phyloP scores from a whole-genome alignment of 2,888 invertebrate species.

The Saturnia pavonia region DNA sequence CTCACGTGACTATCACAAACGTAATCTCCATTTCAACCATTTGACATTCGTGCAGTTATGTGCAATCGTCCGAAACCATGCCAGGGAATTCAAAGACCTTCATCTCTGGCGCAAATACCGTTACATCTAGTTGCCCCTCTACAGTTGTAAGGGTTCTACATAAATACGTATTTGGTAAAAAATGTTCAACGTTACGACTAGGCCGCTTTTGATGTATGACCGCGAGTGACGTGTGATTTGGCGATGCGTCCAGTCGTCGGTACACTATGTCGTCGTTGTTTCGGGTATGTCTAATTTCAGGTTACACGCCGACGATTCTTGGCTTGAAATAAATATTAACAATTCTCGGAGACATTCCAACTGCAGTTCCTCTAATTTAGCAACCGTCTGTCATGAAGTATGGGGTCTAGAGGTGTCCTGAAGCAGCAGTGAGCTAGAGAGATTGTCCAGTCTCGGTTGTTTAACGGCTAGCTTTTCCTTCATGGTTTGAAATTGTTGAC shows the following conservation, averaged over 20 bases:
- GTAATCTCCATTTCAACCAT: conserved; percentile 64
- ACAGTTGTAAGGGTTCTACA: conserved; percentile 57
- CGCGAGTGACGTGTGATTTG: conserved; percentile 57
- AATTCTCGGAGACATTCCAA: too few species aligned
- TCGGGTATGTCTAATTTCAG: conserved; percentile 65
- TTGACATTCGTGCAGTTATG: conserved; percentile 55
- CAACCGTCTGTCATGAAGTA: too few species aligned
- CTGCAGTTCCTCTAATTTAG: too few species aligned
- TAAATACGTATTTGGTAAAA: conserved; percentile 38
- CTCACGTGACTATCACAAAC: conserved; percentile 56
- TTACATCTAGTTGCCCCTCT: conserved; percentile 61
- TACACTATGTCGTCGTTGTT: conserved; percentile 67
- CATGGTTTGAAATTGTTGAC: too few species aligned
- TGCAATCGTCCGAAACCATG: conserved; percentile 63
- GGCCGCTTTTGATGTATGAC: conserved; percentile 44
- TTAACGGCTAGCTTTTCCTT: too few species aligned
- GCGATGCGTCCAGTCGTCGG: conserved; percentile 54
- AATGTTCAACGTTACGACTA: conserved; percentile 43
- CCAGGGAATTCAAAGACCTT: conserved; percentile 75
- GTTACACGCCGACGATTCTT: conserved; percentile 45
- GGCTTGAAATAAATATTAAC: conserved; percentile 43
- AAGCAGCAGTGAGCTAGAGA: too few species aligned
- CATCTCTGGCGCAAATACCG: conserved; percentile 57
- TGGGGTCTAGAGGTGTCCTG: too few species aligned
- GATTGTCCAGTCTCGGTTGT: too few species aligned